phyloP scores from a whole-genome alignment of 2,888 invertebrate species.

The Chydorus sphaericus region DNA sequence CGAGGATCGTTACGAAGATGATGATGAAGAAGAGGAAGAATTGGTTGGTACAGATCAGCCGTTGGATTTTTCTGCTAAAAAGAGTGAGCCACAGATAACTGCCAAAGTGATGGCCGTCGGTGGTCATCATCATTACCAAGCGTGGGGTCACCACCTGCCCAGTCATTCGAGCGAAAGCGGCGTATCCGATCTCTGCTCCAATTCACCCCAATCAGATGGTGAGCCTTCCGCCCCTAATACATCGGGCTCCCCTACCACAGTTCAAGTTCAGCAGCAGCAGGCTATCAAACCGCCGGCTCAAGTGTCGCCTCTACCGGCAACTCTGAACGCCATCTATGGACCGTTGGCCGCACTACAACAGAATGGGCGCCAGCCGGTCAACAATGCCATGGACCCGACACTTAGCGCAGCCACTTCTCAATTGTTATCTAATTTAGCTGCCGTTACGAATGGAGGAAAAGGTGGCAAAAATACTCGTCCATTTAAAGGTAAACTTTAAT shows the following conservation, averaged over 20 bases:
- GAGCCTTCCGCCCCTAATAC: slow-evolving; percentile 8
- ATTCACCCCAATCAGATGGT: slow-evolving; percentile 12
- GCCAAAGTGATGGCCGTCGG: slow-evolving; percentile 2
- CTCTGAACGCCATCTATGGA: slow-evolving; percentile 9
- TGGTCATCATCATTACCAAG: slow-evolving; percentile 1
- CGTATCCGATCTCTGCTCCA: slow-evolving; percentile 13
- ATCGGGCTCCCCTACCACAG: slow-evolving; percentile 5
- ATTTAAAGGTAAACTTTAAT: slow-evolving; percentile 22
- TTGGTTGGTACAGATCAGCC: slow-evolving; percentile 20
- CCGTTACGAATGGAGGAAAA: slow-evolving; percentile 9
- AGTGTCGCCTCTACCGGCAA: slow-evolving; percentile 8
- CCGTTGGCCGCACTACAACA: slow-evolving; percentile 6
- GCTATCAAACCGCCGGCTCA: background rate
- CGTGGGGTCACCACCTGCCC: background rate
- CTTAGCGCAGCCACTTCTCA: slow-evolving; percentile 11
- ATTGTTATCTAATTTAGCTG: slow-evolving; percentile 8
- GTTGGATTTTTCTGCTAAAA: slow-evolving; percentile 24
- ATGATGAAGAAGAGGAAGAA: background rate
- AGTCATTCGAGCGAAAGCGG: slow-evolving; percentile 14
- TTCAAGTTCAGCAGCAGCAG: background rate
- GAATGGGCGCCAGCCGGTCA: background rate
- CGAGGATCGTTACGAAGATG: background rate
- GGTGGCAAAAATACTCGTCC: slow-evolving; percentile 24
- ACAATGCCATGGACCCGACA: slow-evolving; percentile 4
- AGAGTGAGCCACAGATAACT: slow-evolving; percentile 15